These are phyloP conservation scores for Chelon labrosus DNA, from an alignment of 2,797 vertebrate species.

Conservation along the genomic window DNA sequence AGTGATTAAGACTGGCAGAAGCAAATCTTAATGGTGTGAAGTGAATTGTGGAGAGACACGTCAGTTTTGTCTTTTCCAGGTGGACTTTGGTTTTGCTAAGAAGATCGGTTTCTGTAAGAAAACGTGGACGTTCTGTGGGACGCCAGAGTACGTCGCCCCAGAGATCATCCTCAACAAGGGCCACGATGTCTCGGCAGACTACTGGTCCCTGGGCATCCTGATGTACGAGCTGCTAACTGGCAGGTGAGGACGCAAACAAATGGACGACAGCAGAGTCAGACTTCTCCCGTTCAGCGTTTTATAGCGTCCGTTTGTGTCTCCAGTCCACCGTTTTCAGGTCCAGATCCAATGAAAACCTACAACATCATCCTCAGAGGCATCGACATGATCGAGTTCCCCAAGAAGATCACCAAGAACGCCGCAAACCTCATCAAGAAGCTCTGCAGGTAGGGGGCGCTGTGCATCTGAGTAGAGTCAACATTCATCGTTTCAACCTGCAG, in stretches of 20 bases:
- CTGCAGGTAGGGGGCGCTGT: slow-evolving; percentile 88
- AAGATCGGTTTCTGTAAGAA: slow-evolving; percentile 99
- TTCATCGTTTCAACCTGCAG: neutral
- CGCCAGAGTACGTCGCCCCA: slow-evolving; percentile 96
- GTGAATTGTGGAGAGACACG: too few relatives aligned
- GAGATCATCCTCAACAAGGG: slow-evolving; percentile 99
- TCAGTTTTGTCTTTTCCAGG: slow-evolving; percentile 77
- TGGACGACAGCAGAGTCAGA: neutral
- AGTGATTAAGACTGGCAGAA: too few relatives aligned
- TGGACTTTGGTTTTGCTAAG: slow-evolving; percentile 99
- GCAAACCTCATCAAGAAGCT: slow-evolving; percentile 98
- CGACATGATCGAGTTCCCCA: slow-evolving; percentile 99
- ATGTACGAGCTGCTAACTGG: slow-evolving; percentile 99
- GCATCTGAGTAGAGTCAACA: neutral
- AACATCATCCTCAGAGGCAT: slow-evolving; percentile 97
- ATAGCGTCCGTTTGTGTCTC: slow-evolving; percentile 14
- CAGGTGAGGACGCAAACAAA: slow-evolving; percentile 85
- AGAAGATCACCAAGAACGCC: slow-evolving; percentile 98
- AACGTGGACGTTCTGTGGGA: slow-evolving; percentile 99
- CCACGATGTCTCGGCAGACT: slow-evolving; percentile 97
- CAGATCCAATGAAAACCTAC: slow-evolving; percentile 98
- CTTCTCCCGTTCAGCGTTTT: too few relatives aligned
- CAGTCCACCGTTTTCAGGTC: slow-evolving; percentile 98
- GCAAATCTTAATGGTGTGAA: too few relatives aligned
- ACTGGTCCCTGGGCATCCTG: slow-evolving; percentile 98